Conservation (phyloP, 2,113 vertebrate genomes). For the Colistium nudipinnis region DNA sequence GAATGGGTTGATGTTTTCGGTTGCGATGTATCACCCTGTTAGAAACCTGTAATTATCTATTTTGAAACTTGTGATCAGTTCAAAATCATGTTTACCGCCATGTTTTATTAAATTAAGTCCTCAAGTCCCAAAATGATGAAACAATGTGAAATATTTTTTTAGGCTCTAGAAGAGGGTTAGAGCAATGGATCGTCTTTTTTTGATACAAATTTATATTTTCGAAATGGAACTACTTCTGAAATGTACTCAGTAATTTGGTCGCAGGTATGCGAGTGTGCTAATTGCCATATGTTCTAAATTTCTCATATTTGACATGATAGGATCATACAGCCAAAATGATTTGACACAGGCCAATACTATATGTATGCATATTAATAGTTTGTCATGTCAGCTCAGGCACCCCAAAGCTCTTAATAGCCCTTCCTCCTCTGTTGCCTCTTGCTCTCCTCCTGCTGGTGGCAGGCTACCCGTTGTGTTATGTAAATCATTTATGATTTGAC, state of each 20-base stretch:
- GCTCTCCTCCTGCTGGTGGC: conserved; percentile 30
- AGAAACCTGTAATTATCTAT: neutral
- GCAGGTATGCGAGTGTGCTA: conserved; percentile 5
- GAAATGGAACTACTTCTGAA: conserved; percentile 6
- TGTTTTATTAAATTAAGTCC: neutral
- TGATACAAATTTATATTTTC: neutral
- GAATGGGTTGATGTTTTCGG: too few relatives aligned
- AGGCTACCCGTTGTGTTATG: conserved; percentile 63
- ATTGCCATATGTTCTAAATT: conserved; percentile 22
- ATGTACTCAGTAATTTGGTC: conserved; percentile 13
- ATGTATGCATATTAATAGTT: conserved; percentile 47
- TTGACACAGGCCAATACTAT: conserved; percentile 31
- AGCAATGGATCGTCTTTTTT: neutral
- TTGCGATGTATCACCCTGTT: too few relatives aligned
- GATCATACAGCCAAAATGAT: conserved; percentile 42
- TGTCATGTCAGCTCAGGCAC: conserved; percentile 41
- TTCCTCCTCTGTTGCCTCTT: neutral
- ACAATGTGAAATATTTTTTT: neutral
- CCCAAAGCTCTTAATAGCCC: conserved; percentile 37
- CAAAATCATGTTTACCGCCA: neutral
- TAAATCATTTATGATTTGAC: conserved; percentile 78
- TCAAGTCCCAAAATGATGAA: neutral
- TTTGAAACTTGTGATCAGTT: neutral
- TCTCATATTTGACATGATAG: conserved; percentile 46
- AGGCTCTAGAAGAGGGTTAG: neutral